Conservation (phyloP, 2,113 vertebrate species). For the Syrrhaptes paradoxus region DNA sequence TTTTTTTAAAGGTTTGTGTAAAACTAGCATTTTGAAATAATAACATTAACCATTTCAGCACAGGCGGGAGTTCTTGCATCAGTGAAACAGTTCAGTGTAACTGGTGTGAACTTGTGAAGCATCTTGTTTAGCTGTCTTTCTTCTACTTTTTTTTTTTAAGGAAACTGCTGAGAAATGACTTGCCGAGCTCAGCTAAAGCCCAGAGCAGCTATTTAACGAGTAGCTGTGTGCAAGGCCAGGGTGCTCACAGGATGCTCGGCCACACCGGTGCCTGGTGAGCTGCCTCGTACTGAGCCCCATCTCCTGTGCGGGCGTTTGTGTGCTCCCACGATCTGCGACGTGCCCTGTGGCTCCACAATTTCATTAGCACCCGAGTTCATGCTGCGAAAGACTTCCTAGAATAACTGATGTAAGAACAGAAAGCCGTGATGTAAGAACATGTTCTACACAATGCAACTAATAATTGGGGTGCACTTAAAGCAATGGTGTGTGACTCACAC, state of each 20-base stretch:
- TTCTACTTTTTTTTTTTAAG: neutral
- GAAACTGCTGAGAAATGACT: neutral
- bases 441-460: neutral
- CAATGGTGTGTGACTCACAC: neutral
- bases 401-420: neutral
- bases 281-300: neutral
- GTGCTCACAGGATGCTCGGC: neutral
- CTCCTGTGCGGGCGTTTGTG: neutral
- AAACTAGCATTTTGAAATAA: neutral
- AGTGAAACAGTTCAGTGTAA: neutral
- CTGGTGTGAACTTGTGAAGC: neutral
- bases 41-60: neutral
- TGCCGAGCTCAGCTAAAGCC: neutral
- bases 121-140: neutral
- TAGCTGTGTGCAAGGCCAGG: neutral
- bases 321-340: rapidly evolving
- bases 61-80: neutral
- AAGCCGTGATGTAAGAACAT: neutral
- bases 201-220: neutral
- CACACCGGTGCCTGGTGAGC: neutral
- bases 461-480: neutral
- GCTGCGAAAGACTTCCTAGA: neutral
- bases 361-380: neutral
- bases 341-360: neutral
- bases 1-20: neutral